Base-by-base conservation (phyloP, 1,140 invertebrate species). In the Conopomorpha cramerella region DNA sequence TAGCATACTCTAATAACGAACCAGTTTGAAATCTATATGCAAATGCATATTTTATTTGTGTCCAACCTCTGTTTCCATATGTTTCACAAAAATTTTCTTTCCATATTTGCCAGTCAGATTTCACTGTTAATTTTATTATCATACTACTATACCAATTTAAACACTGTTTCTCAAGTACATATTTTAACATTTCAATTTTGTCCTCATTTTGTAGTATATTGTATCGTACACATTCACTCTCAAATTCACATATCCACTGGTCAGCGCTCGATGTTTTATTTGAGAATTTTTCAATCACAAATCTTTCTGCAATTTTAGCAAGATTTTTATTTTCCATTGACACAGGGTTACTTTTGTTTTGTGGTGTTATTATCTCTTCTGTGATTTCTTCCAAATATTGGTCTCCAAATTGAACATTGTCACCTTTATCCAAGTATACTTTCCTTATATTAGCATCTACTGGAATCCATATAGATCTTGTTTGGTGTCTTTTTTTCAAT, bases 351-450 rank as follows among this genome's bases (percentile, higher is more conserved):
- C 19, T 32, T 14, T 39, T 37, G 15, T 43, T 32, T 2, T 31
- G 1, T 0, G 27, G 28, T 19, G 17, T 16, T 18, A 17, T n/a
- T 6, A 16, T 32, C 25, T 41, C 34, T n/a, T n/a, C n/a, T n/a
- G n/a, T n/a, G n/a, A n/a, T n/a, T n/a, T n/a, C n/a, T n/a, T n/a
- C n/a, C n/a, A 57, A 30, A 27, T 51, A 61, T 34, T 40, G 33
- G 8, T 51, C 52, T 35, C 46, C 38, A 35, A 58, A 56, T 39
- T 58, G 52, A 40, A 56, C 3, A 30, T 62, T 62, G 26, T 41
- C 52, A 31, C 44, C 45, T 41, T 49, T 48, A 46, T 58, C 55
- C 28, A 58, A 42, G 26, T 61, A 58, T 8, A 34, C 37, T 38
- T 51, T 42, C 8, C 31, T 36, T 25, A 61, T 27, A 8, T 53